Evolutionary conservation across 2,797 vertebrate species (phyloP).

Genomic region (Poliocrania exsul): DNA sequence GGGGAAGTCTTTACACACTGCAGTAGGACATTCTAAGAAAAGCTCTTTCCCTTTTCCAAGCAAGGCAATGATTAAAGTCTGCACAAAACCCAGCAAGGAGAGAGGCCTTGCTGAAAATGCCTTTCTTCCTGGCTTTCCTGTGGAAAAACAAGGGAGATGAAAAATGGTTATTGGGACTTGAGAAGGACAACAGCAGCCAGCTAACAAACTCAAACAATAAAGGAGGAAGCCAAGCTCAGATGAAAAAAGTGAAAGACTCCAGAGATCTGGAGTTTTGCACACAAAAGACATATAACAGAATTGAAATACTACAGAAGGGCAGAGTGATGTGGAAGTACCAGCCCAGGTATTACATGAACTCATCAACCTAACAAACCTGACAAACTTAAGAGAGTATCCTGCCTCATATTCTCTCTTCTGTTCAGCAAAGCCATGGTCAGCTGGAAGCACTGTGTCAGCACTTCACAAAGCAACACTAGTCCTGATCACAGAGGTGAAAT

Average conservation of each 20-base stretch:
- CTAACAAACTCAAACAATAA: constrained; percentile 31
- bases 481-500: not conserved
- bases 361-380: not conserved
- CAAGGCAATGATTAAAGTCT: constrained; percentile 56
- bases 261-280: not conserved
- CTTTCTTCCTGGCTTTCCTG: constrained; percentile 64
- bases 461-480: not conserved
- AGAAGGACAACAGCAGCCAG: not conserved
- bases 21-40: constrained; percentile 38
- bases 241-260: not conserved
- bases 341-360: not conserved
- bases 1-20: constrained; percentile 43
- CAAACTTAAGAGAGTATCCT: not conserved
- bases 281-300: not conserved
- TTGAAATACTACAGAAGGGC: not conserved
- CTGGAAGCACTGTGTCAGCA: not conserved
- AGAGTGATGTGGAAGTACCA: not conserved
- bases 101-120: constrained; percentile 24
- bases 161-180: constrained; percentile 14
- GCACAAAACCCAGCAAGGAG: constrained; percentile 1
- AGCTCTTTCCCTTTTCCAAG: constrained; percentile 41
- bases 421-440: not conserved
- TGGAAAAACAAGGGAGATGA: constrained; percentile 42
- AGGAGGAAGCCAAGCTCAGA: constrained; percentile 19
- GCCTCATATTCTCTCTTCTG: not conserved